Base-by-base conservation (phyloP, 1,140 invertebrate genomes). In the Psix sp. region DNA sequence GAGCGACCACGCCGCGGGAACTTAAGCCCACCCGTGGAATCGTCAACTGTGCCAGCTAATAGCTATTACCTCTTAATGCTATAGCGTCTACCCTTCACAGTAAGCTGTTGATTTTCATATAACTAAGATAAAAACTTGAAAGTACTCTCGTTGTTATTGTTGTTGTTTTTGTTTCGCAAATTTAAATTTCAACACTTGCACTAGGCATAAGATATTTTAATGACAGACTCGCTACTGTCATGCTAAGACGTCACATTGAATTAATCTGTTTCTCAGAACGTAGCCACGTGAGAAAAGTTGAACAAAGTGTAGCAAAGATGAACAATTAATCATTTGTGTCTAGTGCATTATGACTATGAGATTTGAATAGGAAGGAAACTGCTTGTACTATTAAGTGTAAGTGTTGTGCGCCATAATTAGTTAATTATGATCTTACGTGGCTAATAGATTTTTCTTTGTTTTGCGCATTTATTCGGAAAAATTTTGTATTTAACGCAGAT, bases 31-130 rank as follows among this genome's bases (percentile, higher is more conserved):
- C 80, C 83, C 80, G 80, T 77, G 77, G 81, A 80, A 85, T 82
- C 80, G 80, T 85, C 81, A 80, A 85, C 84, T 84, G 82, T 76
- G 67, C 77, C 81, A 82, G 77, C 73, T 78, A 75, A 77, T 65
- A 66, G 48, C 75, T 75, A 85, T 85, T 84, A 83, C 71, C 56
- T 84, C 80, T 70, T 82, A 84, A 84, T 82, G 71, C 75, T 80
- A 72, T 66, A n/a, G n/a, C n/a, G n/a, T n/a, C 57, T 60, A 45
- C 38, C 56, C 62, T 73, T 62, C 49, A 66, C 71, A 76, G 68
- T 59, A 56, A 59, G 62, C 67, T 76, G 51, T 67, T 71, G 76
- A 84, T 80, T 79, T 80, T 71, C 77, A 67, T 77, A 72, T 67
- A 20, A 36, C n/a, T n/a, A 42, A 39, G 43, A 42, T 42, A 29